Base-by-base conservation (phyloP, 1,140 invertebrate genomes). In the Drosophila aff. region DNA sequence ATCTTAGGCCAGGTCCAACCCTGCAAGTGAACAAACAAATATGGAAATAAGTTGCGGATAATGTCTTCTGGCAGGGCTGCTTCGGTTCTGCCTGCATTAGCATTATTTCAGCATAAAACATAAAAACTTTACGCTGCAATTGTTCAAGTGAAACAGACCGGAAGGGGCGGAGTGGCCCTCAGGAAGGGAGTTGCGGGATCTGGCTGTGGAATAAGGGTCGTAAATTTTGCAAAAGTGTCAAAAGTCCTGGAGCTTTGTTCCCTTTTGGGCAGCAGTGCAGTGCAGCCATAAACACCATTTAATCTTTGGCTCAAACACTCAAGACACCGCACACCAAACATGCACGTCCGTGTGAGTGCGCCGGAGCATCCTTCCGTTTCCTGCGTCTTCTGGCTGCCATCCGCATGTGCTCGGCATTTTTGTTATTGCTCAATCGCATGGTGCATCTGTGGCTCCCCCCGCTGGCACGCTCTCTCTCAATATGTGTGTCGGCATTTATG, bases 1-100 rank as follows among this genome's bases (percentile, higher is more conserved):
- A 96, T 96, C 95, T 96, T 96, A 96, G 95, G 95, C 95, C 96
- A 96, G 95, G 95, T 96, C 95, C 95, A 95, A 95, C 95, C 95
- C 95, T 96, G 93, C n/a, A 57, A 75, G 16, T 66, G n/a, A 49
- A 49, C 16, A 76, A 77, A 68, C 53, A 77, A 77, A 77, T 76
- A 77, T 68, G 47, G 50, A 79, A 76, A 76, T 83, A 71, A 81
- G 58, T 84, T 76, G 61, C 74, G 46, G 61, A 50, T 83, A 78
- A 52, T 77, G 63, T 78, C 50, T 36, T 57, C 31, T 78, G 64
- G 55, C 55, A 59, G 21, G 49, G 49, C 57, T 21, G 55, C 40
- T 46, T 73, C 41, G 26, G 53, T 73, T 74, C 36, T 40, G 55
- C 71, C 50, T 40, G 68, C 71, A 74, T 74, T 74, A 73, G 71